A percentile compares a stretch with the other conserved stretches of the same genome.
These are phyloP conservation scores for Drosophila meridiana DNA, from an alignment of 2,888 invertebrate species.

Conservation along the genomic window DNA sequence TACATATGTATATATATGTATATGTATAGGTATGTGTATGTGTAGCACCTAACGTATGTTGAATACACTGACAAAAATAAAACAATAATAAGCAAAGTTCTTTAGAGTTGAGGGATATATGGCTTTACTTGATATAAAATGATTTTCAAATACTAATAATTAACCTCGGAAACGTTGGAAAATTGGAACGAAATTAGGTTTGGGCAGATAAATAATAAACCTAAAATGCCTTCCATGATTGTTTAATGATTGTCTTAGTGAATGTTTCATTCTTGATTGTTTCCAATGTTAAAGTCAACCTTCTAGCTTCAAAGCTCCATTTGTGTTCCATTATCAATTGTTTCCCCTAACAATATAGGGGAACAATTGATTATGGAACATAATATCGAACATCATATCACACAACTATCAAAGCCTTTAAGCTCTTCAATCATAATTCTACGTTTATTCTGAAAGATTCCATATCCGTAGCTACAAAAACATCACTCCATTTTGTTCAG, in stretches of 20 bases:
- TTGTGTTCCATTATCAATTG: not conserved
- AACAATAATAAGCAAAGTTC: not conserved
- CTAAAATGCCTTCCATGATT: too few species aligned
- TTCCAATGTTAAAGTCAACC: too few species aligned
- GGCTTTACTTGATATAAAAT: not conserved
- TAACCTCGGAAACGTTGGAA: not conserved
- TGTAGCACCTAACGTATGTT: constrained; percentile 10
- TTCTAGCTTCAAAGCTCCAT: not conserved
- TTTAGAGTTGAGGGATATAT: not conserved
- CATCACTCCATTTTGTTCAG: constrained; percentile 14
- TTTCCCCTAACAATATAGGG: not conserved
- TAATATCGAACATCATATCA: too few species aligned
- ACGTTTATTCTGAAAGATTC: not conserved
- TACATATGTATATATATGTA: too few species aligned
- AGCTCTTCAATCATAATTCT: not conserved
- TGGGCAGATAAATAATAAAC: not conserved
- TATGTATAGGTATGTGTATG: not conserved
- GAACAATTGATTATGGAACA: too few species aligned
- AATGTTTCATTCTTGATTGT: too few species aligned
- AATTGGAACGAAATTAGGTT: not conserved
- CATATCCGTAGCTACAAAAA: too few species aligned
- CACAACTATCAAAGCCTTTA: not conserved
- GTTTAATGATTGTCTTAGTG: too few species aligned
- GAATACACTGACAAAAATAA: constrained; percentile 38
- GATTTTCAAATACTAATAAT: not conserved